Evolutionary conservation across 2,888 invertebrate species (phyloP), one percentile per base, ranked within the genome.

Genomic region (Thera britannica): DNA sequence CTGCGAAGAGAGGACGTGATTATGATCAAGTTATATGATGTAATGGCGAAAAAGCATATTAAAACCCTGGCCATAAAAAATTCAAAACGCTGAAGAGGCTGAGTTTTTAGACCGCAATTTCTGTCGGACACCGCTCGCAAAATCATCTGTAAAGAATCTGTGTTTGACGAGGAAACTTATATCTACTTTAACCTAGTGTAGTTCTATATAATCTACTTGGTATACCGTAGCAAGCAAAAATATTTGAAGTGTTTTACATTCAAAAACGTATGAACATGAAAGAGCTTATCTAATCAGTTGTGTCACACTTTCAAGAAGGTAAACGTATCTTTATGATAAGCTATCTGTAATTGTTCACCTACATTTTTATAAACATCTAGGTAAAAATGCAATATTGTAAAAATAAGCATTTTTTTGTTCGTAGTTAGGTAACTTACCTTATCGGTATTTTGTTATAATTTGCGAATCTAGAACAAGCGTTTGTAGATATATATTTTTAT

Each of bases 1-100:
- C 74, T 63, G 74, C 80, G 80, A 80, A 76, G 78, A 78, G 73
- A 75, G 70, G 74, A 46, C 44, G 72, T 76, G 78, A 80, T 85
- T 83, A 84, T 75, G 78, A 77, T 75, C 72, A 70, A 65, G 77
- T 83, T 79, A 79, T 84, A 82, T 75, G 75, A 74, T 72, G 77
- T 85, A 84, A 86, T 84, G 83, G 81, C 79, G 79, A 83, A 80
- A 85, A 85, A 83, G 76, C 80, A 80, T 84, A 84, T 77, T 82
- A 79, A 76, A 80, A 75, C 79, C 79, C 73, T 75, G 77, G 70
- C 72, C 65, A 23, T 68, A 70, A 70, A 70, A 72, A 74, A 75
- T 63, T 71, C 58, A 56, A 74, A 75, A 74, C 72, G 72, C 63
- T 63, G 68, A 74, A 65, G 71, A 71, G 73, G 77, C 72, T 23